These are phyloP conservation scores for Cenopis cana DNA, from an alignment of 2,888 invertebrate genomes.

Conservation along the genomic window DNA sequence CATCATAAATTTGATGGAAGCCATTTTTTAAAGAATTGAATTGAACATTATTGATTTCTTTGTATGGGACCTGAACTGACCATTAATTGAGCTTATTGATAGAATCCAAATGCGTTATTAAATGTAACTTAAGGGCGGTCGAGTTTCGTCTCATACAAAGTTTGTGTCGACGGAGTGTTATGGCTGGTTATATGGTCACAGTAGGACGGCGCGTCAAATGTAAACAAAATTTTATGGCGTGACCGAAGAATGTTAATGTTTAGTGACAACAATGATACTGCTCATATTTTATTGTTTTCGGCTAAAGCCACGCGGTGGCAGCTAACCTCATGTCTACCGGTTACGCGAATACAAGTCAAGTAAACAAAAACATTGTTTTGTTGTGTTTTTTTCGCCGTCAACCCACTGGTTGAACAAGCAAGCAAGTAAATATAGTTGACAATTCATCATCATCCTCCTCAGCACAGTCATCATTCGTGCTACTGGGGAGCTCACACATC, in stretches of 20 bases:
- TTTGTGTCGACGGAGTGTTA: background rate
- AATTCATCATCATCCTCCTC: background rate
- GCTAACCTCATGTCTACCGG: too few species aligned
- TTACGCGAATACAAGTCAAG: too few species aligned
- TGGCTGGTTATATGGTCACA: conserved; percentile 50
- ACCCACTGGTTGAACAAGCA: too few species aligned
- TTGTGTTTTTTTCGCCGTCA: too few species aligned
- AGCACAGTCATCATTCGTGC: background rate
- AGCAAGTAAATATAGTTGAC: background rate
- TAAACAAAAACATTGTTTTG: too few species aligned
- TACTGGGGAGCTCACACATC: too few species aligned
- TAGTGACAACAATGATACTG: conserved; percentile 16
- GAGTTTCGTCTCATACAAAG: background rate
- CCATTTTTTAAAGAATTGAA: too few species aligned
- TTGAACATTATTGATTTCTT: background rate
- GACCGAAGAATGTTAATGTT: conserved; percentile 53
- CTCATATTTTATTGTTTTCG: conserved; percentile 25
- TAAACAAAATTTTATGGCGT: conserved; percentile 45
- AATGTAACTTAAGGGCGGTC: background rate
- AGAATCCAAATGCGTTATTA: background rate
- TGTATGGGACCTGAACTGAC: too few species aligned
- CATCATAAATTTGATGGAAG: too few species aligned
- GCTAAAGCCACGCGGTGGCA: background rate
- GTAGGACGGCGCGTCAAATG: conserved; percentile 46
- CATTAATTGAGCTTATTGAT: background rate